Base-by-base conservation (phyloP, 2,888 invertebrate species). In the Dendrolimus pini region DNA sequence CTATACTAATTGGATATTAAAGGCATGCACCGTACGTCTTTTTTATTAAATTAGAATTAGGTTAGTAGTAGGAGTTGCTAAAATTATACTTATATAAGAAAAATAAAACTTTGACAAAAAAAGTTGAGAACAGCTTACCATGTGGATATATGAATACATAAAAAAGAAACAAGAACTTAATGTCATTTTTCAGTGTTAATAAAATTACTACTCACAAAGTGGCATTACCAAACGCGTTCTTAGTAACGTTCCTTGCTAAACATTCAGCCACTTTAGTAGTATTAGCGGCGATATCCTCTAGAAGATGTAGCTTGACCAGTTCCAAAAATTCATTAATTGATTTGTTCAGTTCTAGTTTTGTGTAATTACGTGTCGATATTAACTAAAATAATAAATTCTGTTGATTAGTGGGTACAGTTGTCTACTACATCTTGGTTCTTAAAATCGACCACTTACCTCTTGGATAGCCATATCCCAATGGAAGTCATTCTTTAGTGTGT, bases 401-500 rank as follows among this genome's bases (percentile, higher is more conserved):
- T 55, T 41, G n/a, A 30, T 13, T 13, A 13, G 3, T 30, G 30
- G 30, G 3, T 6, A 30, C 30, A 30, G 30, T 30, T 30, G 3
- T 7, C 8, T 14, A 12, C 41, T 41, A 54, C 54, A 41, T 8
- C 10, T 53, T 1, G 10, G 10, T 14, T 12, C 54, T 54, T 42
- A 12, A 12, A 30, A 6, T 7, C 56, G 13, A 10, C 14, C 14
- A 57, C 52, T 63, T 59, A 92, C 92, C 86, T 92, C 92, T 60
- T 66, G 81, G 13, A 91, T 69, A 1, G 92, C 90, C 85, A 92
- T 91, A 59, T 92, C 92, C 93, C 93, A 93, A 59, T 92, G 89
- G 70, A 93, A 92, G 62, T 92, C 87, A 30, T 85, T 82, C 59
- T 87, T 78, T 14, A 93, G 67, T 0, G 80, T 70, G 9, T 72